phyloP scores from a whole-genome alignment of 2,113 vertebrate genomes.

The Malurus alboscapulatus region DNA sequence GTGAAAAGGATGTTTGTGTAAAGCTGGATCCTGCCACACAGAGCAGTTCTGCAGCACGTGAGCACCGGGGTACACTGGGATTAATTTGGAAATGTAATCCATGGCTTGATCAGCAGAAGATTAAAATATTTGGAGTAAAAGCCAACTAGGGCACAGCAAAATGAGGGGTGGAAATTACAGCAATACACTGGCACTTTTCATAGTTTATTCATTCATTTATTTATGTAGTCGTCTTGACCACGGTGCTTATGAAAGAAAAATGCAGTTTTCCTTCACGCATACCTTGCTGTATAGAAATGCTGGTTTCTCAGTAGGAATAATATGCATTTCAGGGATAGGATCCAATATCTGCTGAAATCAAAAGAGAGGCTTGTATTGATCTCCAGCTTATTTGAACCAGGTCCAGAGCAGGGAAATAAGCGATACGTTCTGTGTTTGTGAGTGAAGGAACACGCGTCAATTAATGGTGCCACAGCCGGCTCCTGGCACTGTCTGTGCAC shows the following conservation, averaged over 20 bases:
- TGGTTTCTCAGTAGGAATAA: neutral
- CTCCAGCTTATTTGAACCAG: neutral
- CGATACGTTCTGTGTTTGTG: neutral
- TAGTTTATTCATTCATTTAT: neutral
- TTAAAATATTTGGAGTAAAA: neutral
- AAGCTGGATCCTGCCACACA: neutral
- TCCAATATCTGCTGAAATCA: slow-evolving; percentile 2
- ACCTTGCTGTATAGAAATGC: neutral
- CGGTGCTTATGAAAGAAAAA: neutral
- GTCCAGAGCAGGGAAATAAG: neutral
- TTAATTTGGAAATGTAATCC: slow-evolving; percentile 13
- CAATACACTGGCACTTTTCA: neutral
- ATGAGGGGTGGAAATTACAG: neutral
- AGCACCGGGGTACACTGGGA: neutral
- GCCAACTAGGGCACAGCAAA: neutral
- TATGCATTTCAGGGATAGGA: neutral
- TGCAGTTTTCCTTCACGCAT: neutral
- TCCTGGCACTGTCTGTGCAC: neutral
- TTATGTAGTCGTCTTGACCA: neutral
- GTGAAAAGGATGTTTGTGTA: neutral
- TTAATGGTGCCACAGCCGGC: neutral
- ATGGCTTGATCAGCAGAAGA: neutral
- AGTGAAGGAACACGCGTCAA: neutral
- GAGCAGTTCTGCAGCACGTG: neutral
- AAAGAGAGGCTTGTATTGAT: neutral